Conservation (phyloP, 2,113 vertebrate species). For the Scomber scombrus region DNA sequence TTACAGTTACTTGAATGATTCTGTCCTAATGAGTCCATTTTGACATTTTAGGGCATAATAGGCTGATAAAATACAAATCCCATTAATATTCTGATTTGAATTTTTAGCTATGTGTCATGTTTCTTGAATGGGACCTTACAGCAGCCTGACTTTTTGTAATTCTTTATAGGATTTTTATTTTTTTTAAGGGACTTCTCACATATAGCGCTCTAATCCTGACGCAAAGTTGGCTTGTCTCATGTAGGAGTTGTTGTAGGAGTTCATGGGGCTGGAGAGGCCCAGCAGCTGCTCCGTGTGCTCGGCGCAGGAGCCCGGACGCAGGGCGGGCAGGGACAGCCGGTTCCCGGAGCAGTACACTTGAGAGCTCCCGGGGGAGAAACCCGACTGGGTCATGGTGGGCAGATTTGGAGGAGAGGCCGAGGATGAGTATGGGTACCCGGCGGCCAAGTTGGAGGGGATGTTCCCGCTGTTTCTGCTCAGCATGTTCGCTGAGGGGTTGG, state of each 20-base stretch:
- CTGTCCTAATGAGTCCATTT: not conserved
- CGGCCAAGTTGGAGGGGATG: constrained; percentile 77
- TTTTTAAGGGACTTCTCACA: constrained; percentile 79
- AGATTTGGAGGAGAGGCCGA: constrained; percentile 87
- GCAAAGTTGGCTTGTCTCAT: constrained; percentile 90
- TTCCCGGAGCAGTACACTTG: constrained; percentile 89
- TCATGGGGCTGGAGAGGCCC: constrained; percentile 85
- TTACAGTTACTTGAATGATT: not conserved
- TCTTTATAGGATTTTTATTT: not conserved
- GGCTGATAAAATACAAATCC: not conserved
- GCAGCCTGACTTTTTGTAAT: not conserved
- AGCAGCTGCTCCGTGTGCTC: constrained; percentile 92
- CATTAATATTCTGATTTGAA: not conserved
- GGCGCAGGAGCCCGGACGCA: constrained; percentile 84
- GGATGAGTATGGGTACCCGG: constrained; percentile 85
- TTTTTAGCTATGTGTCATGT: not conserved
- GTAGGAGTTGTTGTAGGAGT: constrained; percentile 89
- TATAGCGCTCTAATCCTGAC: constrained; percentile 91
- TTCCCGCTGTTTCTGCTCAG: constrained; percentile 78
- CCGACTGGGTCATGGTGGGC: constrained; percentile 83
- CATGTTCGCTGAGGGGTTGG: constrained; percentile 82
- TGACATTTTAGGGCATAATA: not conserved
- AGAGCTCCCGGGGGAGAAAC: constrained; percentile 85
- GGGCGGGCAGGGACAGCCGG: constrained; percentile 84
- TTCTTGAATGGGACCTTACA: not conserved